Percentiles rank a stretch among this genome's conserved stretches.
These are phyloP conservation scores for Drosophila ustulata DNA, from an alignment of 2,888 invertebrate species.

Conservation along the genomic window DNA sequence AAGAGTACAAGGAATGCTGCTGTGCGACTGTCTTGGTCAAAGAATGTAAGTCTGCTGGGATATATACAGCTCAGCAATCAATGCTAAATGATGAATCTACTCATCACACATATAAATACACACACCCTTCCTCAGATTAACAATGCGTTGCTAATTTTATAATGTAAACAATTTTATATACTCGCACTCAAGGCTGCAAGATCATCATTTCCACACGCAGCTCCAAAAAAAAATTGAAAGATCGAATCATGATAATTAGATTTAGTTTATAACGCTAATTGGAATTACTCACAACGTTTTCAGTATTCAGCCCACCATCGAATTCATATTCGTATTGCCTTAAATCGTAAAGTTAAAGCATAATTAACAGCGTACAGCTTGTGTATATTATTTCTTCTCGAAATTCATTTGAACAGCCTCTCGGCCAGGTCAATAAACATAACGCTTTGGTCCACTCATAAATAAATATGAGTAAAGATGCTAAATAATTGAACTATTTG, in stretches of 20 bases:
- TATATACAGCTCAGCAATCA: conserved; percentile 22
- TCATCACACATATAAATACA: conserved; percentile 23
- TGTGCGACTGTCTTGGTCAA: conserved; percentile 82
- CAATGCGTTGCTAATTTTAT: conserved; percentile 73
- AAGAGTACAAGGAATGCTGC: conserved; percentile 84
- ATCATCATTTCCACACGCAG: conserved; percentile 39
- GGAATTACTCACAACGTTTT: conserved; percentile 54
- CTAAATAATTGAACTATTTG: conserved; percentile 30
- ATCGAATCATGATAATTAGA: conserved; percentile 75
- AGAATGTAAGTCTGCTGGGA: conserved; percentile 81
- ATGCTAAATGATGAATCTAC: conserved; percentile 40
- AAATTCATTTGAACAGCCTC: conserved; percentile 24
- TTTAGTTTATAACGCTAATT: conserved; percentile 77
- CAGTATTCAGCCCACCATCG: conserved; percentile 19
- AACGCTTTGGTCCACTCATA: conserved; percentile 45
- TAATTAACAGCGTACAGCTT: conserved; percentile 41
- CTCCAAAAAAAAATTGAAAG: conserved; percentile 7
- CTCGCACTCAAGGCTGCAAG: conserved; percentile 21
- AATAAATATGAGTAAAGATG: conserved; percentile 52
- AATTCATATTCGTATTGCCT: conserved; percentile 26
- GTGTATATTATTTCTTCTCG: conserved; percentile 58
- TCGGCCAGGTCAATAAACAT: conserved; percentile 52
- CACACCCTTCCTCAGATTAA: conserved; percentile 62
- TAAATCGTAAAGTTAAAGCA: conserved; percentile 62
- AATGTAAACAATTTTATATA: conserved; percentile 60